These are phyloP conservation scores for Alviniconcha marisindica DNA, from an alignment of 1,140 invertebrate species.

Conservation along the genomic window DNA sequence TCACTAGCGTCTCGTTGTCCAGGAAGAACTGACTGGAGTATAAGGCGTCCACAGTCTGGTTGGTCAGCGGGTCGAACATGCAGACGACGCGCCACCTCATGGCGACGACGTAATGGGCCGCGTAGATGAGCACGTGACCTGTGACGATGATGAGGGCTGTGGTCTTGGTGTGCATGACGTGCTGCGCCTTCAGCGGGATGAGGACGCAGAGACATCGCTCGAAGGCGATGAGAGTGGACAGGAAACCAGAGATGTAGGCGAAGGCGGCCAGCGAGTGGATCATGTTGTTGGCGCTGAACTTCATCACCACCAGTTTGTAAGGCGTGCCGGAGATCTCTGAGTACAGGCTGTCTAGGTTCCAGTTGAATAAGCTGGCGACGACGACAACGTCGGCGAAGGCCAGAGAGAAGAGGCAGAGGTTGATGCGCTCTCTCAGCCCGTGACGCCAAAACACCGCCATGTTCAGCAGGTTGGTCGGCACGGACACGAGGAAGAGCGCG, in stretches of 20 bases:
- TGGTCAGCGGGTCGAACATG: slow-evolving; percentile 27
- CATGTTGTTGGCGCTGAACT: slow-evolving; percentile 27
- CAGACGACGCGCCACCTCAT: slow-evolving; percentile 23
- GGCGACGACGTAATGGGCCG: slow-evolving; percentile 21
- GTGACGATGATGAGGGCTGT: slow-evolving; percentile 10
- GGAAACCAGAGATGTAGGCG: slow-evolving; percentile 32
- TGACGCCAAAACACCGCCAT: slow-evolving; percentile 32
- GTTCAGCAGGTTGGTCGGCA: slow-evolving; percentile 36
- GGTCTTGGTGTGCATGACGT: slow-evolving; percentile 8
- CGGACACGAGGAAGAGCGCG: slow-evolving; percentile 28
- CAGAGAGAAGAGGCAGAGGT: slow-evolving; percentile 32
- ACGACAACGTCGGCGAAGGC: slow-evolving; percentile 17
- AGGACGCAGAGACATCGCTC: slow-evolving; percentile 40
- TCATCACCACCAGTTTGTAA: slow-evolving; percentile 17
- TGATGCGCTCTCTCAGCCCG: slow-evolving; percentile 23
- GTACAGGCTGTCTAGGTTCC: slow-evolving; percentile 30
- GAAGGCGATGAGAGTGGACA: slow-evolving; percentile 39
- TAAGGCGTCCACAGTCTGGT: background rate
- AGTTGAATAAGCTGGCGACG: slow-evolving; percentile 22
- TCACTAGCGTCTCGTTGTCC: slow-evolving; percentile 9
- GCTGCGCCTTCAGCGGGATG: slow-evolving; percentile 5
- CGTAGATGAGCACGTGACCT: slow-evolving; percentile 12
- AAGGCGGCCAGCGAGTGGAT: slow-evolving; percentile 36
- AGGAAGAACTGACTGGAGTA: slow-evolving; percentile 27
- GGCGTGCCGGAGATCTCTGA: slow-evolving; percentile 9